Base-by-base conservation (phyloP, 2,888 invertebrate genomes). In the Mythimna vitellina region DNA sequence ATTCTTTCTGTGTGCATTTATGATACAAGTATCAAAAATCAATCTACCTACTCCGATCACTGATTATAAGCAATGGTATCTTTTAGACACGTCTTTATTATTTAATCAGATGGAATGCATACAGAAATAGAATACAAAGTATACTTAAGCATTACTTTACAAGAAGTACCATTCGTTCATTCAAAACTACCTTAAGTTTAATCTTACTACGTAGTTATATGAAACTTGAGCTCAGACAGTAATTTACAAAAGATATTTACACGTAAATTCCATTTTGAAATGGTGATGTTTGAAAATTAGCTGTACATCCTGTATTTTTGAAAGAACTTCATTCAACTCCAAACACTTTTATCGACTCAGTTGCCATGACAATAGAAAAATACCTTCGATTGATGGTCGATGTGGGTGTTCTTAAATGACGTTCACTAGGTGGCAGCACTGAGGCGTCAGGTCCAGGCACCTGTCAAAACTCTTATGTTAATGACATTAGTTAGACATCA, bases 161-260 rank as follows among this genome's bases (percentile, higher is more conserved):
- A 53, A 49, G 38, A 57, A 66, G 38, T 64, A 70, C 22, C 32
- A 80, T 70, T 67, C 49, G 22, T 69, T 65, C 56, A 49, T 66
- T 57, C 2, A 68, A 57, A 57, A 65, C 29, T 69, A 79, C 29
- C 12, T 60, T 51, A n/a, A 51, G 49, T n/a, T 65, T 65, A 14
- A 66, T 42, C n/a, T 49, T 70, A 78, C 80, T 79, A 82, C 80
- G 83, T 80, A 80, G 80, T 82, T 70, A 51, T 64, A 66, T 58
- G 60, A 79, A 70, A 82, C 74, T 80, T 80, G 80, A 80, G 80
- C 80, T 79, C 75, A 61, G 69, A 74, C 38, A 58, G 46, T 62
- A 63, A 65, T 57, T 61, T 65, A 69, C 35, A 32, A 42, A 69
- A 76, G 7, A 46, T 71, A 65, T 78, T 12, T 79, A 74, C 63